These are phyloP conservation scores for Heteropelma amictum DNA, from an alignment of 2,888 invertebrate species.

Conservation along the genomic window DNA sequence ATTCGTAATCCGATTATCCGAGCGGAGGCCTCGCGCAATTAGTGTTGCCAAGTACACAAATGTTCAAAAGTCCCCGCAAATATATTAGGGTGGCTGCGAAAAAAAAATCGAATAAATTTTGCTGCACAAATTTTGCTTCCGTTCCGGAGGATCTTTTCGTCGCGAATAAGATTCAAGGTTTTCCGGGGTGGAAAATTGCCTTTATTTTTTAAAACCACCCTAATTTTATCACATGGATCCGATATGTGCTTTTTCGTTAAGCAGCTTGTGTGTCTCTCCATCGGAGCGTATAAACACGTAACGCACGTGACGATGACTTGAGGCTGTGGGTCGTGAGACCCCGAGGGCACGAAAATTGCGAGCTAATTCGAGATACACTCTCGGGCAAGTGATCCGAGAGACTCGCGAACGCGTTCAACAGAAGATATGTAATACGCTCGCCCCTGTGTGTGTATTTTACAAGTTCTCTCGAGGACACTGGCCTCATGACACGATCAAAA, in stretches of 20 bases:
- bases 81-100: no score
- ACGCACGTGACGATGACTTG: constrained; percentile 59
- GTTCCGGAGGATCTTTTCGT: no score
- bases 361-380: constrained; percentile 63
- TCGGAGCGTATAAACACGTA: constrained; percentile 24
- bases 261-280: constrained; percentile 1
- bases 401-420: constrained; percentile 37
- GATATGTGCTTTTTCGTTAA: no score
- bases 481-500: constrained; percentile 35
- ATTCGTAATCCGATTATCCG: constrained; percentile 18
- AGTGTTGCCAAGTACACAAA: constrained; percentile 2
- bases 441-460: constrained; percentile 2
- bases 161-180: no score
- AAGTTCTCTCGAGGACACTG: constrained; percentile 51
- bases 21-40: constrained; percentile 37
- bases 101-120: no score
- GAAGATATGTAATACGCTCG: constrained; percentile 9
- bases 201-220: no score
- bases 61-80: background rate
- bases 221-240: no score
- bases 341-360: constrained; percentile 61
- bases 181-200: no score
- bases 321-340: constrained; percentile 64
- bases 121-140: no score
- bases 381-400: constrained; percentile 11